Percentiles rank a stretch among this genome's conserved stretches.
phyloP scores from a whole-genome alignment of 2,797 vertebrate species.

The Phrynocephalus guinanensis region DNA sequence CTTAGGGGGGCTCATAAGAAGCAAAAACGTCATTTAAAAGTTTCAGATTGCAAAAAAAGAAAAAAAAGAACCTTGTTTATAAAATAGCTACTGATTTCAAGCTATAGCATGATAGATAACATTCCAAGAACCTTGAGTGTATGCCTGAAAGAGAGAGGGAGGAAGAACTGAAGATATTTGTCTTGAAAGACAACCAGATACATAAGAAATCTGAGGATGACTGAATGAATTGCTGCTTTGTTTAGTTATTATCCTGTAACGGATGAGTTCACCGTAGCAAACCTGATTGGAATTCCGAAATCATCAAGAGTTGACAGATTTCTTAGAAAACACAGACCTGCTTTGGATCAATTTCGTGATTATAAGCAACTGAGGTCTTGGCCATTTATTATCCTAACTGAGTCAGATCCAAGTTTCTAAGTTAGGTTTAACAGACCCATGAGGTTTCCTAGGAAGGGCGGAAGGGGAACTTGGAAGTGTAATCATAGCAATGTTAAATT shows the following conservation, averaged over 20 bases:
- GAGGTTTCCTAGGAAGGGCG: neutral
- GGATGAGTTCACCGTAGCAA: neutral
- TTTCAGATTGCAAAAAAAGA: neutral
- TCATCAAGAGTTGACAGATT: conserved; percentile 10
- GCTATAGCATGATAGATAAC: neutral
- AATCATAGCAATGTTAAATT: neutral
- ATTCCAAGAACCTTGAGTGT: neutral
- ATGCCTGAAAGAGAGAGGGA: neutral
- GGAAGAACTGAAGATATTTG: neutral
- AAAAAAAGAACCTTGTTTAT: neutral
- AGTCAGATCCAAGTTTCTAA: no score
- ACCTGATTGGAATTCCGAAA: neutral
- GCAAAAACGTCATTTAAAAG: neutral
- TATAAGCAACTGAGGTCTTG: neutral
- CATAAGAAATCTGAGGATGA: conserved; percentile 15
- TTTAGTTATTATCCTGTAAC: neutral
- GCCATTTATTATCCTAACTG: no score
- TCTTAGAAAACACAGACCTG: neutral
- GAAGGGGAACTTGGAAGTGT: neutral
- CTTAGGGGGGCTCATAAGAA: no score
- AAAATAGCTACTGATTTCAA: neutral
- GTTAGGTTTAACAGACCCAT: neutral
- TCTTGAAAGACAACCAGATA: neutral
- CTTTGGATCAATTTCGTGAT: neutral
- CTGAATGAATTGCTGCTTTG: conserved; percentile 20